Percentiles rank a stretch among this genome's conserved stretches.
Conservation (phyloP, 2,888 invertebrate species). For the Andrena fulva region DNA sequence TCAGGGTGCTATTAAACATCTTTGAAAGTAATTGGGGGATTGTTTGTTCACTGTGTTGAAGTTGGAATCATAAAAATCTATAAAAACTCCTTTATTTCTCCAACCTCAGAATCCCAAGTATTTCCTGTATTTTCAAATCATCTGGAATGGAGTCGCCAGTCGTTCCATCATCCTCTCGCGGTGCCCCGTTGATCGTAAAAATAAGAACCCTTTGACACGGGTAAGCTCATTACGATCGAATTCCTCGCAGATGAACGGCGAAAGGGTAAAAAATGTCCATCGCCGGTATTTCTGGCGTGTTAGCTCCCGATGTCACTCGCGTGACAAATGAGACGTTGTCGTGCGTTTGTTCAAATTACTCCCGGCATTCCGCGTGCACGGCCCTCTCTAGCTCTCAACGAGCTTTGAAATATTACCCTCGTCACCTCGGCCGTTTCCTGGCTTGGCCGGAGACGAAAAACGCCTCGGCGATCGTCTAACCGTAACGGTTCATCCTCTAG, state of each 20-base stretch:
- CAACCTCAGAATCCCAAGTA: no score
- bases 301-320: slow-evolving; percentile 72
- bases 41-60: no score
- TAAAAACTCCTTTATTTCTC: no score
- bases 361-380: slow-evolving; percentile 76
- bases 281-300: slow-evolving; percentile 72
- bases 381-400: slow-evolving; percentile 65
- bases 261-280: slow-evolving; percentile 71
- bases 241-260: slow-evolving; percentile 60
- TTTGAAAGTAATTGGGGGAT: no score
- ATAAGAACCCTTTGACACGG: slow-evolving; percentile 65
- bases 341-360: slow-evolving; percentile 84
- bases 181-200: slow-evolving; percentile 29
- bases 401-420: slow-evolving; percentile 83
- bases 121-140: slow-evolving; percentile 1
- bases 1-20: no score
- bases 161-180: slow-evolving; percentile 24
- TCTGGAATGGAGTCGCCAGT: slow-evolving; percentile 1
- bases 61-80: no score
- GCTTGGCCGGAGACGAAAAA: slow-evolving; percentile 46
- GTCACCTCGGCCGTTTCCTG: slow-evolving; percentile 56
- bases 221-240: slow-evolving; percentile 70
- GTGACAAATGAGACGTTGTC: slow-evolving; percentile 84
- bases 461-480: slow-evolving; percentile 47
- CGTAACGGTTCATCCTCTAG: slow-evolving; percentile 41